These are phyloP conservation scores for Mormyrus proboscirostris DNA, from an alignment of 2,797 vertebrate genomes.

Conservation along the genomic window DNA sequence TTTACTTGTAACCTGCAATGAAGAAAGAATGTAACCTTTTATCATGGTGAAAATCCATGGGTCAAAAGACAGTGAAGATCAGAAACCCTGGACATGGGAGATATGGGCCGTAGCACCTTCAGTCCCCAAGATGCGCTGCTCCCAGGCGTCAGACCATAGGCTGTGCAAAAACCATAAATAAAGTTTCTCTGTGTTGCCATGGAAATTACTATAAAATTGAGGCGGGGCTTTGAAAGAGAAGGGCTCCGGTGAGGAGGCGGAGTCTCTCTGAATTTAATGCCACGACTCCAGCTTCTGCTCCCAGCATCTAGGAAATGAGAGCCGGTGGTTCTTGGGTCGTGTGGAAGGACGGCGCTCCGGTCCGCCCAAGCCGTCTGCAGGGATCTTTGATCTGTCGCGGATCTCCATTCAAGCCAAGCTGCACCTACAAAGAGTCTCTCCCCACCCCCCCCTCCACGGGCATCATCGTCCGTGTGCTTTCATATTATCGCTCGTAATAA, in stretches of 20 bases:
- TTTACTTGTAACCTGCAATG: background rate
- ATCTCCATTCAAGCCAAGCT: background rate
- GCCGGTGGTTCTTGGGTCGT: background rate
- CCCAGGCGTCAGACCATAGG: background rate
- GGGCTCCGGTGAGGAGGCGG: background rate
- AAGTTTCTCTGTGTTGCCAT: background rate
- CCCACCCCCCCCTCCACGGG: background rate
- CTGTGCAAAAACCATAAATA: background rate
- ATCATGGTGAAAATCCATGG: background rate
- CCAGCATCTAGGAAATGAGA: background rate
- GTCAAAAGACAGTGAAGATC: background rate
- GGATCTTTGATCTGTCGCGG: background rate
- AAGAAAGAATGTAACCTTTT: background rate
- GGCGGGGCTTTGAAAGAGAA: background rate
- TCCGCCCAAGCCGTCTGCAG: background rate
- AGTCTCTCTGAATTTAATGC: background rate
- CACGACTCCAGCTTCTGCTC: background rate
- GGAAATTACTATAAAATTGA: conserved; percentile 1
- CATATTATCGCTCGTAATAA: background rate
- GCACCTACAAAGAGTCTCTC: background rate
- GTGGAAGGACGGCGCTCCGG: background rate
- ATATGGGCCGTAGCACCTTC: background rate
- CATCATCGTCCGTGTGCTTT: background rate
- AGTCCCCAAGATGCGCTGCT: background rate
- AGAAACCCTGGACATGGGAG: background rate